Base-by-base conservation (phyloP, 2,888 invertebrate species). In the Nemapogon koenigi region DNA sequence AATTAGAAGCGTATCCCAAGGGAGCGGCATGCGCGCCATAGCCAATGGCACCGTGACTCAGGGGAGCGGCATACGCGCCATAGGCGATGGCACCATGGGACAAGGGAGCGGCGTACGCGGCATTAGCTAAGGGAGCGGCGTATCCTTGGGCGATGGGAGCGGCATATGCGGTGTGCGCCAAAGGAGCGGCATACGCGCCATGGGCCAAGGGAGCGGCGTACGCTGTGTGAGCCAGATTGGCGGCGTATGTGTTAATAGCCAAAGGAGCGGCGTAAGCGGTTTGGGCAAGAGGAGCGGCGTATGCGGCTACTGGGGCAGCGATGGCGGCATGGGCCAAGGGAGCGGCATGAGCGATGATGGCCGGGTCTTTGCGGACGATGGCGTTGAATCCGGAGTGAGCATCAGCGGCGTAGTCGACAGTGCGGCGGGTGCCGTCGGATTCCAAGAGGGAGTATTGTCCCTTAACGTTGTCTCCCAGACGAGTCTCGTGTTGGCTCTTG, bases 341-440 rank as follows among this genome's bases (percentile, higher is more conserved):
- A 3, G 33, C 13, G 7, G 33, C 19, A 13, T 46, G 43, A 22
- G 57, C 49, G 15, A 52, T 50, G 33, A 50, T 43, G 11, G 56
- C 52, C 17, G 47, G 45, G 14, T 63, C 63, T 38, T 68, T 66
- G 40, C 61, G 60, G 10, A 68, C 61, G 11, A 66, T 58, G 35
- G 67, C 67, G 43, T 63, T 64, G 47, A 68, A 68, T 44, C 64
- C 66, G 44, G 58, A 51, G 18, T 59, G 56, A 35, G 66, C 55
- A 44, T 69, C 59, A 25, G 66, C 64, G 13, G 58, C 52, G 46
- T 84, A 84, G 46, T 86, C 85, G 0, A 86, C 85, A 18, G 81
- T 84, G 46, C 85, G 82, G 56, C 81, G 81, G 39, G 81, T 83
- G 49, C 85, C 85, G 53, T 86, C 85, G 16, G 85, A 81, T 48